phyloP scores from a whole-genome alignment of 2,888 invertebrate genomes.

The Ypsolopha sequella region DNA sequence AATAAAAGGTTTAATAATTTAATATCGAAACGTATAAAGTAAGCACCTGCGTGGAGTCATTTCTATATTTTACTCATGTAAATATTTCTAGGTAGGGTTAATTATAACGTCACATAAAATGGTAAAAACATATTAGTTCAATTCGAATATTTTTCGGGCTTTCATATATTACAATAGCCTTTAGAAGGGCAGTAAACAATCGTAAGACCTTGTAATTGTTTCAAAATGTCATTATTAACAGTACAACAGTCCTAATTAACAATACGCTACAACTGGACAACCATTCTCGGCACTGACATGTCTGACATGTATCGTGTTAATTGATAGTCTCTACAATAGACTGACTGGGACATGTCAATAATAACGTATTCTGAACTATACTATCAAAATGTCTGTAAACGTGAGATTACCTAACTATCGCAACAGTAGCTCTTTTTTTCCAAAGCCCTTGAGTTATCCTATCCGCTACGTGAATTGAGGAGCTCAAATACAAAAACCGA shows the following conservation, averaged over 20 bases:
- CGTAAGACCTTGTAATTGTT: no score
- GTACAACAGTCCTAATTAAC: slow-evolving; percentile 49
- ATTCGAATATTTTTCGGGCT: no score
- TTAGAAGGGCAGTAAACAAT: no score
- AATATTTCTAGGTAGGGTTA: no score
- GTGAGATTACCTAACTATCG: not conserved
- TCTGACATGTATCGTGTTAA: slow-evolving; percentile 59
- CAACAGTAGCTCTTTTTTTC: not conserved
- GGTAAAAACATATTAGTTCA: no score
- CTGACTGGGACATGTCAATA: slow-evolving; percentile 23
- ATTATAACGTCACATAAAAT: no score
- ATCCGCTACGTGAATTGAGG: no score
- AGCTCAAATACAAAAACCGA: no score
- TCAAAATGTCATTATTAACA: slow-evolving; percentile 1
- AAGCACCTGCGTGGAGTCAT: not conserved
- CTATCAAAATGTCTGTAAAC: no score
- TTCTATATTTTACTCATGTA: no score
- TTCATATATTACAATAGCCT: no score
- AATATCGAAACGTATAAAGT: not conserved
- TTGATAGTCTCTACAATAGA: slow-evolving; percentile 18
- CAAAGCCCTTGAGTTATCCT: not conserved
- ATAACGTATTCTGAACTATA: not conserved
- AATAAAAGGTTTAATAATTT: no score
- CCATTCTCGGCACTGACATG: slow-evolving; percentile 37
- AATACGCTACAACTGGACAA: slow-evolving; percentile 34